Evolutionary conservation across 2,888 invertebrate species (phyloP).

Genomic region (Acanthosepion pharaonis): DNA sequence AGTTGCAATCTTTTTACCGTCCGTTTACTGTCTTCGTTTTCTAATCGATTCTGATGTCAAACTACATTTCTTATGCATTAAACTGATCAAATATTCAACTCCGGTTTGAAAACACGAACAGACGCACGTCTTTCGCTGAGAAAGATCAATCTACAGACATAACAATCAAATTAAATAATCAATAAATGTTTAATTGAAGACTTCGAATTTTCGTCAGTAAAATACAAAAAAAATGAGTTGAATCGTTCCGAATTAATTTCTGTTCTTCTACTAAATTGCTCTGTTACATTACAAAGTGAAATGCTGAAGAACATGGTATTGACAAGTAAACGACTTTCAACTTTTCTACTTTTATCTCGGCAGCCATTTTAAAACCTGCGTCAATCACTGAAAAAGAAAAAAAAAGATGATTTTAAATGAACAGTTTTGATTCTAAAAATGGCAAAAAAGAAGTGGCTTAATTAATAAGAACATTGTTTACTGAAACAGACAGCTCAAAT

Average conservation of each 20-base stretch:
- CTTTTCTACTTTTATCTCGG: neutral
- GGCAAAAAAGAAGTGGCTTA: no score
- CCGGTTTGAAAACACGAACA: neutral
- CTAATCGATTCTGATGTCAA: neutral
- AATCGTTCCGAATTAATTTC: neutral
- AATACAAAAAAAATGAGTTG: neutral
- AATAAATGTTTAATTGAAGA: neutral
- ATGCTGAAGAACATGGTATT: neutral
- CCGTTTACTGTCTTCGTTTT: neutral
- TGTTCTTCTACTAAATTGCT: neutral
- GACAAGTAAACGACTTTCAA: neutral
- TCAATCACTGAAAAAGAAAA: neutral
- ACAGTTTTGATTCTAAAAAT: no score
- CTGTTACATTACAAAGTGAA: neutral
- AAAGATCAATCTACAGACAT: neutral
- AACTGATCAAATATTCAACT: conserved; percentile 12
- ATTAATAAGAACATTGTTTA: no score
- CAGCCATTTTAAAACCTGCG: neutral
- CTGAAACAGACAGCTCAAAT: no score
- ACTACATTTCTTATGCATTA: neutral
- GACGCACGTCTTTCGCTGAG: neutral
- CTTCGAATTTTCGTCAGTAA: neutral
- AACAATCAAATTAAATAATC: neutral
- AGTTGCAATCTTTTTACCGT: neutral
- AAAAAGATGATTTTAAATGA: no score